These are phyloP conservation scores for Istiophorus platypterus DNA, from an alignment of 2,113 vertebrate species.

Conservation along the genomic window DNA sequence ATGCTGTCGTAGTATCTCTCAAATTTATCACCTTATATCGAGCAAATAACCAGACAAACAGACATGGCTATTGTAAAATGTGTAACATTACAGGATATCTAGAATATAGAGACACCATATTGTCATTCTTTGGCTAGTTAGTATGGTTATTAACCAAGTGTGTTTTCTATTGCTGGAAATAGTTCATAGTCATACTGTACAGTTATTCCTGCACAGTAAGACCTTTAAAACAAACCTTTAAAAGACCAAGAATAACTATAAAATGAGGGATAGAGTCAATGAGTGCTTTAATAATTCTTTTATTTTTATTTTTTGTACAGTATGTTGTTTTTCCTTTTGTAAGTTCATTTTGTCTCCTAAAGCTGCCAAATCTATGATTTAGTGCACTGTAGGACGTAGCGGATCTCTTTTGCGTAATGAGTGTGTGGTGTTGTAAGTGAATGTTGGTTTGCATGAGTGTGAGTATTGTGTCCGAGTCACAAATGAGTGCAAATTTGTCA, in stretches of 20 bases:
- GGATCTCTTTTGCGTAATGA: slow-evolving; percentile 56
- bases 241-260: slow-evolving; percentile 59
- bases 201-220: slow-evolving; percentile 42
- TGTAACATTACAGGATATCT: slow-evolving; percentile 65
- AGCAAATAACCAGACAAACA: slow-evolving; percentile 69
- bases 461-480: slow-evolving; percentile 35
- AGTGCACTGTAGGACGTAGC: slow-evolving; percentile 70
- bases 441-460: slow-evolving; percentile 58
- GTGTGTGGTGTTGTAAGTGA: slow-evolving; percentile 58
- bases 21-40: slow-evolving; percentile 67
- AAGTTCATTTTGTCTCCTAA: slow-evolving; percentile 61
- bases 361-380: slow-evolving; percentile 74
- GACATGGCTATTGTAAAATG: slow-evolving; percentile 56
- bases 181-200: slow-evolving; percentile 63
- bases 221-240: slow-evolving; percentile 45
- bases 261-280: slow-evolving; percentile 56
- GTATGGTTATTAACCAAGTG: slow-evolving; percentile 51
- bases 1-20: slow-evolving; percentile 64
- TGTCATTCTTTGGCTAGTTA: slow-evolving; percentile 57
- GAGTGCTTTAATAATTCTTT: slow-evolving; percentile 64
- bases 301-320: slow-evolving; percentile 58
- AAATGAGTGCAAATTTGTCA: slow-evolving; percentile 48
- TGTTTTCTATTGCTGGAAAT: slow-evolving; percentile 55
- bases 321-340: slow-evolving; percentile 54
- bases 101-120: slow-evolving; percentile 54